Base-by-base conservation (phyloP, 2,888 invertebrate genomes). In the Drosophila neotestacea region DNA sequence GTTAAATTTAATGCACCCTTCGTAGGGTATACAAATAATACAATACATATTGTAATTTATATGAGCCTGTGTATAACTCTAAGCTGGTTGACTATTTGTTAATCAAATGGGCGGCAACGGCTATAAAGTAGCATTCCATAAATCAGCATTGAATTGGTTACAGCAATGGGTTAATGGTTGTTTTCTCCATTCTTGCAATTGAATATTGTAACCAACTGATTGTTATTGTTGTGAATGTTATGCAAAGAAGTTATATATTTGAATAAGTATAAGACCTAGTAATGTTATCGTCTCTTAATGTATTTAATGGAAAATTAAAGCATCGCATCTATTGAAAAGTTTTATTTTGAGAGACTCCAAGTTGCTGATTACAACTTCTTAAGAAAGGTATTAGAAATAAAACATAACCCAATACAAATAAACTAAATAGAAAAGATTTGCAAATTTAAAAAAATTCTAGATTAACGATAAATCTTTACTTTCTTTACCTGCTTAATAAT, bases 81-180 rank as follows among this genome's bases (percentile, higher is more conserved):
- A 46, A 32, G 48, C 55, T 73, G 61, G 44, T 77, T 66, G 64
- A 70, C 73, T 56, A 63, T 77, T 85, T 68, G 73, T 27, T 84
- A 84, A 85, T 88, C 86, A 70, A 88, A 82, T 80, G 84, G 85
- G 88, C 84, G 82, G 75, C 71, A 67, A 70, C 56, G 32, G 50
- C 39, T n/a, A 78, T 70, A 81, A 76, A 77, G 44, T 62, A 27
- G 34, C 59, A 52, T 6, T 6, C 32, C 64, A 68, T 71, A 75
- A 76, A 78, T 81, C 67, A 71, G 63, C 39, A 6, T 1, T 51
- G 42, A 61, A 70, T 55, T 61, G 47, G 55, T 48, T 6, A 65
- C 55, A 55, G 27, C 41, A 69, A 75, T 75, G 63, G 61, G n/a
- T 46, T 51, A 59, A 46, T 32, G 51, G 13, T 9, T 9, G 28